These are phyloP conservation scores for Gasterosteus aculeatus DNA, from an alignment of 2,113 vertebrate genomes.

Conservation along the genomic window DNA sequence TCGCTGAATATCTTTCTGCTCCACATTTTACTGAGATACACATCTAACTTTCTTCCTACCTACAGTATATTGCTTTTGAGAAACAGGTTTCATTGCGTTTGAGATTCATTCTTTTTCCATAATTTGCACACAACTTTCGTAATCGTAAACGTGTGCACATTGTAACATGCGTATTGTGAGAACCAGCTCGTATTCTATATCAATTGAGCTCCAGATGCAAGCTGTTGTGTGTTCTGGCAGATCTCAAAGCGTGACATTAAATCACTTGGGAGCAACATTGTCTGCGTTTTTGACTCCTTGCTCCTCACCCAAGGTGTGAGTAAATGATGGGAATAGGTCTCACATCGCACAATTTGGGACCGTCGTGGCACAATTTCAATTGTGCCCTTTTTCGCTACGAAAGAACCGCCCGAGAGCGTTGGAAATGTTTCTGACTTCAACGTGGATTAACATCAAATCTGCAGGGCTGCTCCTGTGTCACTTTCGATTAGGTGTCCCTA, in stretches of 20 bases:
- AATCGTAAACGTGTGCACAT: not conserved
- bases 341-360: conserved; percentile 25
- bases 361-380: conserved; percentile 31
- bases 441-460: conserved; percentile 71
- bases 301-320: conserved; percentile 1
- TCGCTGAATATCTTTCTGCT: not conserved
- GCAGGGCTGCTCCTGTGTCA: conserved; percentile 70
- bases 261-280: not conserved
- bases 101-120: not conserved
- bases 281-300: conserved; percentile 2
- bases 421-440: conserved; percentile 77
- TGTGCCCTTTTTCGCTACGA: conserved; percentile 42
- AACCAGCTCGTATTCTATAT: conserved; percentile 4
- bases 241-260: conserved; percentile 12
- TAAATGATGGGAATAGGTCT: conserved; percentile 51
- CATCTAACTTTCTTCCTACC: conserved; percentile 9
- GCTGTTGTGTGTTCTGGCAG: conserved; percentile 7
- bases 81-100: conserved; percentile 17
- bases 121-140: not conserved
- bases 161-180: not conserved
- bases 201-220: conserved; percentile 1
- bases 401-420: conserved; percentile 57
- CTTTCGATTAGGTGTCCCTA: conserved; percentile 75
- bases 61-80: not conserved
- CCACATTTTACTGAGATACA: not conserved